phyloP scores from a whole-genome alignment of 2,797 vertebrate species.

The Lepus townsendii region DNA sequence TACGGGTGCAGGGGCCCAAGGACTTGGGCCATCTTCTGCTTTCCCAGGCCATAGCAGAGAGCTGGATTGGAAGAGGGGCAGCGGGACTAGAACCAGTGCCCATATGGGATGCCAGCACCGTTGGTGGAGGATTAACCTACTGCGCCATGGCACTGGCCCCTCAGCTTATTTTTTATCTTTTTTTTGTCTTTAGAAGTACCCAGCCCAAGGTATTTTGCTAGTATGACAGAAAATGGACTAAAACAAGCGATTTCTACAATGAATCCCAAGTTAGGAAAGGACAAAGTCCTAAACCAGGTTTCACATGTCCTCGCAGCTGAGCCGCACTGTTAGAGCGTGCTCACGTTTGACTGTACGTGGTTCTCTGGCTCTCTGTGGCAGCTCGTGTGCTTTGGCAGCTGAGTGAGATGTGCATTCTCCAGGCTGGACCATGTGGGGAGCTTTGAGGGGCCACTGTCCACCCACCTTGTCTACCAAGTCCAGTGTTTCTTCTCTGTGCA shows the following conservation, averaged over 20 bases:
- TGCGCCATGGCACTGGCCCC: too few relatives aligned
- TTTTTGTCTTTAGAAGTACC: too few relatives aligned
- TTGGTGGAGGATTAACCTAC: too few relatives aligned
- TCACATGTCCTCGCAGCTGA: not conserved
- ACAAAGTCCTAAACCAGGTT: not conserved
- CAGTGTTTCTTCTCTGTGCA: not conserved
- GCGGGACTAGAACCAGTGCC: too few relatives aligned
- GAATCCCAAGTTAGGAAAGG: not conserved
- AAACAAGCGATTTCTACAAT: not conserved
- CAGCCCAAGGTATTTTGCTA: too few relatives aligned
- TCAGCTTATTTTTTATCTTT: too few relatives aligned
- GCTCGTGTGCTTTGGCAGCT: not conserved
- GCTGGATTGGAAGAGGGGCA: too few relatives aligned
- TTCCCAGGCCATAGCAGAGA: too few relatives aligned
- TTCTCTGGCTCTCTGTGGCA: not conserved
- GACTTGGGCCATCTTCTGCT: too few relatives aligned
- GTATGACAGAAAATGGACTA: too few relatives aligned
- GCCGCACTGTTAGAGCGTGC: not conserved
- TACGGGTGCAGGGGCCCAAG: too few relatives aligned
- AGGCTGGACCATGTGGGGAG: fast-evolving
- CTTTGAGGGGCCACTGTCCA: not conserved
- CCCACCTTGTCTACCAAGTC: not conserved
- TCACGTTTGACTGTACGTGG: fast-evolving
- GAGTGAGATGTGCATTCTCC: not conserved
- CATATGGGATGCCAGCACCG: too few relatives aligned